A percentile compares a stretch with the other conserved stretches of the same genome.
phyloP scores from a whole-genome alignment of 2,797 vertebrate species.

The Malurus splendens region DNA sequence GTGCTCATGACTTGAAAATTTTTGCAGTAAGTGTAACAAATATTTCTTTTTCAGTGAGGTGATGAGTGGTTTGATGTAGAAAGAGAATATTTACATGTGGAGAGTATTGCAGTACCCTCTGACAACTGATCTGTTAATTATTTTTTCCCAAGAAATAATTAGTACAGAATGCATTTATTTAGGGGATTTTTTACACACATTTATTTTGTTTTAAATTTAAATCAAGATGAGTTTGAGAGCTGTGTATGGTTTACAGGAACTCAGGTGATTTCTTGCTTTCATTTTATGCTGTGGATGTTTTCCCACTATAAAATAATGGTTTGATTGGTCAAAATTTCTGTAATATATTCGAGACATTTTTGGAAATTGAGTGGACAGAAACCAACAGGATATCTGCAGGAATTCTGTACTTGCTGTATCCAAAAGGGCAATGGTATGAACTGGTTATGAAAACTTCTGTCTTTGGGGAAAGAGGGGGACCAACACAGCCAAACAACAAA shows the following conservation, averaged over 20 bases:
- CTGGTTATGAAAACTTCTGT: neutral
- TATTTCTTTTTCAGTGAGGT: neutral
- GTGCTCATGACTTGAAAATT: neutral
- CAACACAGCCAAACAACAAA: neutral
- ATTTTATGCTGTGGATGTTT: neutral
- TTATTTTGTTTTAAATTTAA: neutral
- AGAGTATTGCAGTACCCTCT: neutral
- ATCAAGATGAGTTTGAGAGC: neutral
- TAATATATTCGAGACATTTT: neutral
- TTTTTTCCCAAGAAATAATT: neutral
- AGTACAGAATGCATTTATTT: neutral
- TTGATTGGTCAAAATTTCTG: neutral
- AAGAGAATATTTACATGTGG: neutral
- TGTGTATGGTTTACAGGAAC: neutral
- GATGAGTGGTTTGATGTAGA: neutral
- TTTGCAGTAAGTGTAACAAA: constrained; percentile 8
- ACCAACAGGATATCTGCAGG: neutral
- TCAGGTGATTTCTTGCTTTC: neutral
- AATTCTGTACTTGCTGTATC: neutral
- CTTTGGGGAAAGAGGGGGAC: rapidly evolving
- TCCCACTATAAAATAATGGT: neutral
- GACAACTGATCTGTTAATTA: neutral
- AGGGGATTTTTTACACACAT: rapidly evolving
- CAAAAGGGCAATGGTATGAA: rapidly evolving
- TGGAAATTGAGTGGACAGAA: neutral